Evolutionary conservation across 1,140 invertebrate species (phyloP).

Genomic region (Aradophagus sp.): DNA sequence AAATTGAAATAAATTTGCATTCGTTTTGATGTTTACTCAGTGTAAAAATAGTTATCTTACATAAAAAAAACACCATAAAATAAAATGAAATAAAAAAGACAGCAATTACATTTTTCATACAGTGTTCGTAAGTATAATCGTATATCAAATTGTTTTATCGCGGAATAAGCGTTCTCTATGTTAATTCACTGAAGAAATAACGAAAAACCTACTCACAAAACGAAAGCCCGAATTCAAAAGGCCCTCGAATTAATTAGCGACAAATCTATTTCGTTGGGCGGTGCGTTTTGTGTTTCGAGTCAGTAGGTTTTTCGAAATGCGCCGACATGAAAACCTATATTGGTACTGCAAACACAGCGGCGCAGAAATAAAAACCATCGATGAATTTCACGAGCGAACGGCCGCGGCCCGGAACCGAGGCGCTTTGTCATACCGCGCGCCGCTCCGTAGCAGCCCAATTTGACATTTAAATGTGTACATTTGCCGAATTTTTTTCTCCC

Average conservation of each 20-base stretch:
- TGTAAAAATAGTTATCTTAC: too few relatives aligned
- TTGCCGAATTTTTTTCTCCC: conserved; percentile 33
- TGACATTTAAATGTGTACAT: conserved; percentile 57
- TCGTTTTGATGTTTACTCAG: too few relatives aligned
- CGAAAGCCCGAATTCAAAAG: too few relatives aligned
- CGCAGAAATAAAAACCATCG: conserved; percentile 43
- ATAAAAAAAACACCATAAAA: too few relatives aligned
- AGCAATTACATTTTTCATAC: too few relatives aligned
- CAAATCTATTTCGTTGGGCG: conserved; percentile 26
- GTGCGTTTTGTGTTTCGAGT: conserved; percentile 32
- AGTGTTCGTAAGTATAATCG: too few relatives aligned
- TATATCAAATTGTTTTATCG: too few relatives aligned
- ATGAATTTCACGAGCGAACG: conserved; percentile 49
- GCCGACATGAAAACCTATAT: conserved; percentile 34
- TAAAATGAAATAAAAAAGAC: too few relatives aligned
- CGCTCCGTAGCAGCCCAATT: conserved; percentile 33
- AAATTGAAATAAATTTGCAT: too few relatives aligned
- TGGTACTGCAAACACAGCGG: conserved; percentile 30
- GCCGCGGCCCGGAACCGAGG: conserved; percentile 18
- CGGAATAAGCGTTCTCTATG: too few relatives aligned
- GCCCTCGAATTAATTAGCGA: conserved; percentile 23
- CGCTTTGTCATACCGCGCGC: conserved; percentile 19
- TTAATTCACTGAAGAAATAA: too few relatives aligned
- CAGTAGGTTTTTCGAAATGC: conserved; percentile 48
- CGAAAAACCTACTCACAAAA: too few relatives aligned